Evolutionary conservation across 2,113 vertebrate species (phyloP).

Genomic region (Orcinus orca): DNA sequence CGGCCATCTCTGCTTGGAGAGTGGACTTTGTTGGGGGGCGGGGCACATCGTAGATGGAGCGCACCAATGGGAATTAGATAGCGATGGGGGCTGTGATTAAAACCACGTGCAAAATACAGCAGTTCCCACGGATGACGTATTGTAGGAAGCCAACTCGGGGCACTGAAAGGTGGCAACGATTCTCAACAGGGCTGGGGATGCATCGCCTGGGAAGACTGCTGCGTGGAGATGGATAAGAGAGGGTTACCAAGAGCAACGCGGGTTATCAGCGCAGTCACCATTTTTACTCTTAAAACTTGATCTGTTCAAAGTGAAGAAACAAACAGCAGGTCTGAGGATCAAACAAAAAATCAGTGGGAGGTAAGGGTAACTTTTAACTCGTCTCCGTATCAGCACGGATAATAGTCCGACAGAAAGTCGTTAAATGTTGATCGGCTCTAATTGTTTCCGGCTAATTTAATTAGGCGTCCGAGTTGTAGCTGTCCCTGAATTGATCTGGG

Average conservation of each 20-base stretch:
- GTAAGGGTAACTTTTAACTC: neutral
- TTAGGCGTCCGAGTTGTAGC: neutral
- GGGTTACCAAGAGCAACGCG: rapidly evolving
- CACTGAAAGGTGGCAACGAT: rapidly evolving
- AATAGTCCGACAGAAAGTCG: neutral
- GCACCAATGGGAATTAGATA: rapidly evolving
- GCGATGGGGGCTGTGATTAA: neutral
- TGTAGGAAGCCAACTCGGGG: too few relatives aligned
- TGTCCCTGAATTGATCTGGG: neutral
- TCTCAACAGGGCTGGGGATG: neutral
- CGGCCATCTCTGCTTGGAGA: neutral
- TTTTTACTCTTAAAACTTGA: neutral
- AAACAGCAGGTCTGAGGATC: neutral
- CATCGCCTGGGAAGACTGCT: rapidly evolving
- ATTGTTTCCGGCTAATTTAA: neutral
- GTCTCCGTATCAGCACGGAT: neutral
- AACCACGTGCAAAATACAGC: neutral
- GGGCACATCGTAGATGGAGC: neutral
- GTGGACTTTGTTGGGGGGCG: neutral
- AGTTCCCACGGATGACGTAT: too few relatives aligned
- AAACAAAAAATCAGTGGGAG: neutral
- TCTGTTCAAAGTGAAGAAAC: neutral
- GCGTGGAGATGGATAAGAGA: too few relatives aligned
- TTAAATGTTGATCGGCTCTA: neutral
- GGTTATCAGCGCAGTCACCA: neutral